phyloP scores from a whole-genome alignment of 2,888 invertebrate species.

The Cryptus viduatorius region DNA sequence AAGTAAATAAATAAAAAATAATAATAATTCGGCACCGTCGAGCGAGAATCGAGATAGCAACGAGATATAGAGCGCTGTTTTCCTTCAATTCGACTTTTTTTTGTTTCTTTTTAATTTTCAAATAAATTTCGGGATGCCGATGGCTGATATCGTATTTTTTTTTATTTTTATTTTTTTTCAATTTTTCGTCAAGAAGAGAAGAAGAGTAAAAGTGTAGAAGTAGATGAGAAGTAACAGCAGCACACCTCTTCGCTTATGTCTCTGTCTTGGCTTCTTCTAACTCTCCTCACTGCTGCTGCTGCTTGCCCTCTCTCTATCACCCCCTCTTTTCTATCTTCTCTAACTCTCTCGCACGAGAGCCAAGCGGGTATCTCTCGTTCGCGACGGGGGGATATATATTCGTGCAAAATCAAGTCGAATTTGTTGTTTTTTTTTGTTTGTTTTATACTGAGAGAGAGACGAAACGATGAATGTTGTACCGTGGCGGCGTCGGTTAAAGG shows the following conservation, averaged over 20 bases:
- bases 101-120: neutral
- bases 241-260: constrained; percentile 60
- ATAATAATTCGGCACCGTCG: constrained; percentile 24
- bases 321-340: constrained; percentile 23
- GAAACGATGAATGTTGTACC: constrained; percentile 12
- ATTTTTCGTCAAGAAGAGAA: constrained; percentile 1
- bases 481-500: constrained; percentile 18
- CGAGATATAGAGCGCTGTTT: constrained; percentile 12
- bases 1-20: constrained; percentile 32
- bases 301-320: constrained; percentile 33
- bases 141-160: neutral
- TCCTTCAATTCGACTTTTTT: neutral
- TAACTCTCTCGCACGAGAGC: constrained; percentile 35
- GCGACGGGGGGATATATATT: constrained; percentile 18
- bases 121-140: neutral
- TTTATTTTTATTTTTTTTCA: neutral
- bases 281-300: constrained; percentile 36
- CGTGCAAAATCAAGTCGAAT: constrained; percentile 5
- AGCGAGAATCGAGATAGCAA: constrained; percentile 59
- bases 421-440: no score
- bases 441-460: neutral
- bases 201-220: constrained; percentile 22
- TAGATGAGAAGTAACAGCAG: constrained; percentile 59
- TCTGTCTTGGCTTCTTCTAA: constrained; percentile 45
- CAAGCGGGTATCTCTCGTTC: constrained; percentile 9